Evolutionary conservation across 1,140 invertebrate species (phyloP), one percentile per base, ranked within the genome.

Genomic region (Gonatopus flavifemur): DNA sequence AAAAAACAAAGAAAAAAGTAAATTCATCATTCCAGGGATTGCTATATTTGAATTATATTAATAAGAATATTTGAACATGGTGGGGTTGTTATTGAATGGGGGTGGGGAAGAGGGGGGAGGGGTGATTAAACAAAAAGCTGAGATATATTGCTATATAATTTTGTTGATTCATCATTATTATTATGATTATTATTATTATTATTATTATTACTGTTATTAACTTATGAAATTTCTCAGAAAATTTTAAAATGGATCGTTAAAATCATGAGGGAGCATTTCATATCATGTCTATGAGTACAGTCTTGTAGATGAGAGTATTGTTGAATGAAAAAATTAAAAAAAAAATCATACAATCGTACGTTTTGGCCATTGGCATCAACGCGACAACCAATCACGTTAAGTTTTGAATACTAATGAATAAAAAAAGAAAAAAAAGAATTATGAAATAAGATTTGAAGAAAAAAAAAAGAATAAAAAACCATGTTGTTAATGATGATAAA

Each of bases 361-460:
- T 57, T 62, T 57, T 61, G 54, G 45, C 53, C 53, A 60, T 62
- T 49, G 66, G 59, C 65, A 70, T 58, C 64, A 67, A 76, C 70
- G 74, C 74, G 76, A 77, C 59, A 76, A 72, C 73, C 74, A 77
- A 76, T 77, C 74, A 76, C 63, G 67, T 76, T 76, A 75, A 69
- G 62, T 72, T 70, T 70, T 72, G 72, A 70, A 71, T 70, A 72
- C 51, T 69, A 66, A 53, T 62, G n/a, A n/a, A n/a, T n/a, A n/a
- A n/a, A n/a, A n/a, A n/a, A n/a, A n/a, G n/a, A n/a, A n/a, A n/a
- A n/a, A 64, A 64, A 57, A 55, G 25, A 44, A 44, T 59, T 55
- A 56, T 16, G 46, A 42, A 53, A 36, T 56, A 52, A 38, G 58
- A 55, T 55, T 36, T 49, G 50, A 59, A 54, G 19, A 35, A 54